Evolutionary conservation across 1,140 invertebrate species (phyloP).

Genomic region (Varroa destructor): DNA sequence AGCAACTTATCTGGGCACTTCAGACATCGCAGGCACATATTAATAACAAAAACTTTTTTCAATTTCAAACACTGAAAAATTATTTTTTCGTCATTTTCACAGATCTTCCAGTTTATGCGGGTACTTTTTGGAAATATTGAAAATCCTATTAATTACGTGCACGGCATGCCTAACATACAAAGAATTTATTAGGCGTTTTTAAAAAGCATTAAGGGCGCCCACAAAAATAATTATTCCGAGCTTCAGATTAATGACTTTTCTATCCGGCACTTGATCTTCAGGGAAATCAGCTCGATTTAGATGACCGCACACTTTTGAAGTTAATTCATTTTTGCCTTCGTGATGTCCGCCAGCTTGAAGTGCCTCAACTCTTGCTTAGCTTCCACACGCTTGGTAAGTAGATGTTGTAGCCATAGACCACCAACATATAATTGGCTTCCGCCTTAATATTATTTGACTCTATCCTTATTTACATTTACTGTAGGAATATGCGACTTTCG

Average conservation of each 20-base stretch:
- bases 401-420: not conserved
- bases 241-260: too few species aligned
- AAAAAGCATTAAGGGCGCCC: too few species aligned
- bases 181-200: too few species aligned
- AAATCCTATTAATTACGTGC: too few species aligned
- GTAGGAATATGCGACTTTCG: not conserved
- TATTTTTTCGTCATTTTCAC: too few species aligned
- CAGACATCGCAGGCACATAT: not conserved
- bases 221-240: too few species aligned
- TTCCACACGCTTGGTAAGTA: conserved; percentile 9
- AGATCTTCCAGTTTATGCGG: too few species aligned
- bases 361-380: conserved; percentile 6
- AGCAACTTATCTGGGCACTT: conserved; percentile 3
- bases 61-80: too few species aligned
- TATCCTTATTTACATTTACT: not conserved
- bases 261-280: not conserved
- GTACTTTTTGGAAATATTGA: too few species aligned
- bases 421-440: too few species aligned
- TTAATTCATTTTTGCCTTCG: not conserved
- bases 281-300: not conserved
- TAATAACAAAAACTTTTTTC: too few species aligned
- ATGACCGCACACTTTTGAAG: not conserved
- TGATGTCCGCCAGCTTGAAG: not conserved
- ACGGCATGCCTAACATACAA: too few species aligned
- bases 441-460: not conserved